phyloP scores from a whole-genome alignment of 2,888 invertebrate species.

The Laothoe populi region DNA sequence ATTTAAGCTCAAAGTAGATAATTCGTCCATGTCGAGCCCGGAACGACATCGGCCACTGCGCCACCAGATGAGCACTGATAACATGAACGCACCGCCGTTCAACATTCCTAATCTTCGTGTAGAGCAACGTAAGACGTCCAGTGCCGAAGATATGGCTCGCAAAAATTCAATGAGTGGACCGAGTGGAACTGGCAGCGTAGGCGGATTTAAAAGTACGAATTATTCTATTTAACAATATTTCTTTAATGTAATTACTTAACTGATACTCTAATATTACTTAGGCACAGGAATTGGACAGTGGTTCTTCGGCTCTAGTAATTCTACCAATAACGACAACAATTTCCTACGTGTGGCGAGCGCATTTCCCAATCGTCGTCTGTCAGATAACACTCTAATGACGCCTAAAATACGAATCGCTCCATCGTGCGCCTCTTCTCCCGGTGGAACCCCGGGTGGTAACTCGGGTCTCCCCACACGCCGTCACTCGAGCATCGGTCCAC shows the following conservation, averaged over 20 bases:
- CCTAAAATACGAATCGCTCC: conserved; percentile 95
- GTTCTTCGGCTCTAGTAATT: conserved; percentile 94
- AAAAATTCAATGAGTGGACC: conserved; percentile 91
- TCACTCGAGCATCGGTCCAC: conserved; percentile 96
- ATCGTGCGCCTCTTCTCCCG: conserved; percentile 94
- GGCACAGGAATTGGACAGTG: conserved; percentile 88
- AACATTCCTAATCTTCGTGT: conserved; percentile 95
- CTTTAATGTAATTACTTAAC: neutral
- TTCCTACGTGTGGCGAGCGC: conserved; percentile 93
- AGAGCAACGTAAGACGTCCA: conserved; percentile 94
- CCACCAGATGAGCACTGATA: conserved; percentile 94
- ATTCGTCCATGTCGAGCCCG: conserved; percentile 89
- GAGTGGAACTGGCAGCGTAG: conserved; percentile 50
- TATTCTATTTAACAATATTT: conserved; percentile 3
- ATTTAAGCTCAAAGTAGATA: conserved; percentile 94
- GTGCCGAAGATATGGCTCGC: conserved; percentile 95
- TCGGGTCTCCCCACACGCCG: conserved; percentile 93
- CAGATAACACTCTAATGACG: conserved; percentile 96
- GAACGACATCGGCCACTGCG: conserved; percentile 90
- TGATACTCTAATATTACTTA: conserved; percentile 35
- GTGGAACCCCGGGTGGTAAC: conserved; percentile 88
- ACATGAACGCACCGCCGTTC: conserved; percentile 93
- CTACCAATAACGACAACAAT: conserved; percentile 92
- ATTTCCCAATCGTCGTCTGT: conserved; percentile 94
- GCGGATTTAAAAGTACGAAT: conserved; percentile 55